Conservation (phyloP, 2,888 invertebrate species). For the Erebia aethiops region DNA sequence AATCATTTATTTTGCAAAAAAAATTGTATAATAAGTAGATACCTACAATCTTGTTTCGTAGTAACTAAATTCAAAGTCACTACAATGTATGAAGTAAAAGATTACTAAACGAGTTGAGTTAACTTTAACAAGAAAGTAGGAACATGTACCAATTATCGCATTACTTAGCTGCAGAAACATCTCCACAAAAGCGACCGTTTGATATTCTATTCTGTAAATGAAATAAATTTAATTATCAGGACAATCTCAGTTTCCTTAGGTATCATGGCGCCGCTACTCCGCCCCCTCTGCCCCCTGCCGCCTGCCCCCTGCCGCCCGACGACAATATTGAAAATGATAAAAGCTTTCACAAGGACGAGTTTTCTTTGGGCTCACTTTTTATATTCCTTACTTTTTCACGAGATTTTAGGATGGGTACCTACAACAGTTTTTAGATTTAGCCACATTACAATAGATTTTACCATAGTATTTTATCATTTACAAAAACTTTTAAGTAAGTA, state of each 20-base stretch:
- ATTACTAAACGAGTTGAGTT: too few species aligned
- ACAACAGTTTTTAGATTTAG: constrained; percentile 1
- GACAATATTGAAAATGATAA: constrained; percentile 41
- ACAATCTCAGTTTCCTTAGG: neutral
- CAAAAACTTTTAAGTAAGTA: too few species aligned
- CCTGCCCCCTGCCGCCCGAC: constrained; percentile 10
- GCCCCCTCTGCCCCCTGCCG: neutral
- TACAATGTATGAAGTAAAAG: too few species aligned
- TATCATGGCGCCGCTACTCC: neutral
- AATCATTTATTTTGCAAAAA: too few species aligned
- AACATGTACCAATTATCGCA: too few species aligned
- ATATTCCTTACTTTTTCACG: constrained; percentile 22
- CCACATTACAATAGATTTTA: too few species aligned
- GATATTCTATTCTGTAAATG: too few species aligned
- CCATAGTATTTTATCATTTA: too few species aligned
- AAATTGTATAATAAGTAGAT: too few species aligned
- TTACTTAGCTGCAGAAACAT: neutral
- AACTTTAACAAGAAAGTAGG: too few species aligned
- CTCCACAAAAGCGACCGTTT: neutral
- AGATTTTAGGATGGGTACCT: neutral
- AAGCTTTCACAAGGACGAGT: constrained; percentile 28
- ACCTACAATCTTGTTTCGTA: too few species aligned
- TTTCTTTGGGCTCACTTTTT: constrained; percentile 32
- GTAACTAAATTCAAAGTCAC: too few species aligned
- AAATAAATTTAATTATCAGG: neutral